These are phyloP conservation scores for Neoaliturus tenellus DNA, from an alignment of 2,888 invertebrate genomes.

Conservation along the genomic window DNA sequence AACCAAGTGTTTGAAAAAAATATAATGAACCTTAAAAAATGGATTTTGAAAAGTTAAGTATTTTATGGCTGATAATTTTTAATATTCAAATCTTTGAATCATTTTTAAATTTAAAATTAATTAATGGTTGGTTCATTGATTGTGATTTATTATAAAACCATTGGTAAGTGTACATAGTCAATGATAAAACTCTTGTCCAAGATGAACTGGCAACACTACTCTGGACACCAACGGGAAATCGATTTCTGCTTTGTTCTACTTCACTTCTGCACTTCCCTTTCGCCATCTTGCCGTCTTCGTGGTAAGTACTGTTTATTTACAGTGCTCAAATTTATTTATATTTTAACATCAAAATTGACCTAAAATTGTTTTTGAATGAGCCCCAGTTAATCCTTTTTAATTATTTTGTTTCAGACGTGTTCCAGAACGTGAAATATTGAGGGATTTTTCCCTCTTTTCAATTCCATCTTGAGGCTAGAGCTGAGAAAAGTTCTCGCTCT, in stretches of 20 bases:
- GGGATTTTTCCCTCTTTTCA: not conserved
- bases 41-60: too few relatives aligned
- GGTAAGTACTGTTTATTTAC: not conserved
- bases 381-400: not conserved
- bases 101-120: too few relatives aligned
- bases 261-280: conserved; percentile 2
- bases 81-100: too few relatives aligned
- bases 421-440: not conserved
- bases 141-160: too few relatives aligned
- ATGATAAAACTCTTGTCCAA: too few relatives aligned
- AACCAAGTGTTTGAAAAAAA: too few relatives aligned
- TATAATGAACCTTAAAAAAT: too few relatives aligned
- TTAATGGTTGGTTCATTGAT: too few relatives aligned
- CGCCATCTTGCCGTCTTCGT: conserved; percentile 49
- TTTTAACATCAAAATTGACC: not conserved
- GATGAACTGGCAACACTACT: too few relatives aligned
- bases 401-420: conserved; percentile 2
- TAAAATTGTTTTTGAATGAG: not conserved
- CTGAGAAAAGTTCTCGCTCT: not conserved
- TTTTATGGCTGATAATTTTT: too few relatives aligned
- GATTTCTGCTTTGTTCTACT: not conserved
- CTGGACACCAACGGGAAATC: too few relatives aligned
- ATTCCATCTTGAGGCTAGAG: not conserved
- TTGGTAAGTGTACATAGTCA: too few relatives aligned
- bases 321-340: not conserved